A percentile compares a stretch with the other conserved stretches of the same genome.
phyloP scores from a whole-genome alignment of 2,888 invertebrate genomes.

The Brenthis daphne region DNA sequence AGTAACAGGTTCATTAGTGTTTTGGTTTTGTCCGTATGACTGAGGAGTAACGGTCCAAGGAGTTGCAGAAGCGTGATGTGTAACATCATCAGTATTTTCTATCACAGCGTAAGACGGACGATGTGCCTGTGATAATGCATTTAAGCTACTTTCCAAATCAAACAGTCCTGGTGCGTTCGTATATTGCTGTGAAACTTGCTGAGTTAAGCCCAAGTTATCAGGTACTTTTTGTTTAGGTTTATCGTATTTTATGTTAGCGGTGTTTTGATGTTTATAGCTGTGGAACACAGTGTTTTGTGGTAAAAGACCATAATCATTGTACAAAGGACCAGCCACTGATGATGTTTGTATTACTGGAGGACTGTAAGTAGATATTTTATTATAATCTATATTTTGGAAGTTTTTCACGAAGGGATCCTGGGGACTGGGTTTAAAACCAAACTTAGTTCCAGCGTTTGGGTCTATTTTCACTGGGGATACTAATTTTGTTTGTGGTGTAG shows the following conservation, averaged over 20 bases:
- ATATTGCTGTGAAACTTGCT: constrained; percentile 62
- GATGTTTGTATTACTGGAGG: constrained; percentile 61
- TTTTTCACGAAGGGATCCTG: constrained; percentile 72
- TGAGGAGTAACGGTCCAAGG: constrained; percentile 66
- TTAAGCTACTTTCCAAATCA: constrained; percentile 46
- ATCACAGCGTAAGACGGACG: constrained; percentile 73
- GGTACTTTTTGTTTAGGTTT: constrained; percentile 62
- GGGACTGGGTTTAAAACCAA: constrained; percentile 71
- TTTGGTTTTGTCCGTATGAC: constrained; percentile 55
- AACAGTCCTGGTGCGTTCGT: constrained; percentile 53
- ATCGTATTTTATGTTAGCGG: constrained; percentile 54
- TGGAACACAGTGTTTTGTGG: constrained; percentile 60
- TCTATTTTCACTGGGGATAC: constrained; percentile 65
- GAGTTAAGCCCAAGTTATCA: constrained; percentile 65
- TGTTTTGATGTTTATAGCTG: constrained; percentile 58
- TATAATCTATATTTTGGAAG: constrained; percentile 54
- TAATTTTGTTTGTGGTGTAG: constrained; percentile 74
- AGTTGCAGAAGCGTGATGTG: constrained; percentile 61
- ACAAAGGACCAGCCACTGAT: constrained; percentile 57
- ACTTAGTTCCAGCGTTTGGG: constrained; percentile 62
- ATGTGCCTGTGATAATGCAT: constrained; percentile 48
- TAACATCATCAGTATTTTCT: constrained; percentile 64
- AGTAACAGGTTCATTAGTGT: constrained; percentile 56
- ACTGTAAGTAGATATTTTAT: constrained; percentile 71
- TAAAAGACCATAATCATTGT: constrained; percentile 48